Conservation (phyloP, 2,797 vertebrate species). For the Poeciliopsis infans region DNA sequence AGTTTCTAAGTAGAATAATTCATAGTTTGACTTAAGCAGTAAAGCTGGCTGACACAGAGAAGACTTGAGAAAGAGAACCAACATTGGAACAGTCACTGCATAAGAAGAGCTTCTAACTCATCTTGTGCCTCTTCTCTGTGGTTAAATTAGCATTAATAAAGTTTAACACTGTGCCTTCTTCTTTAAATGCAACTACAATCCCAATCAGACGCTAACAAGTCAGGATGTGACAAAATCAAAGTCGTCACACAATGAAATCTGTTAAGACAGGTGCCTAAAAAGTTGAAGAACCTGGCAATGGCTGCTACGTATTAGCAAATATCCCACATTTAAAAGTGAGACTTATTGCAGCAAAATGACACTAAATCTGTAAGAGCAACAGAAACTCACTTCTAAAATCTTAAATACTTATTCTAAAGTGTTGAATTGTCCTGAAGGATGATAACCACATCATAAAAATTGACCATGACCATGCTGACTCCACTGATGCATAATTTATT, state of each 20-base stretch:
- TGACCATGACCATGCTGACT: conserved; percentile 24
- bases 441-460: conserved; percentile 28
- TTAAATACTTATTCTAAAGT: conserved; percentile 1
- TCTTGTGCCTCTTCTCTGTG: conserved; percentile 13
- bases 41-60: conserved; percentile 16
- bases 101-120: background rate
- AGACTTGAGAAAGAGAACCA: conserved; percentile 18
- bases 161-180: background rate
- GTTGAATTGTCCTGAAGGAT: background rate
- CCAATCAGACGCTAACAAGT: conserved; percentile 17
- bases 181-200: background rate
- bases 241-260: conserved; percentile 23
- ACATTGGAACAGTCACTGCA: conserved; percentile 12
- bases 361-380: background rate
- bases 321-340: background rate
- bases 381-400: conserved; percentile 2
- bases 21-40: background rate
- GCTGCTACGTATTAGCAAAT: conserved; percentile 1
- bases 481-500: conserved; percentile 27
- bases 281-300: background rate
- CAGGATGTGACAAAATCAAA: conserved; percentile 11
- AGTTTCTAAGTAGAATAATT: background rate
- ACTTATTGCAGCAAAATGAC: background rate
- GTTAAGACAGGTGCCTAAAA: background rate
- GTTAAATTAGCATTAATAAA: background rate